A percentile compares a stretch with the other conserved stretches of the same genome.
phyloP scores from a whole-genome alignment of 2,888 invertebrate species.

The Zele albiditarsus region DNA sequence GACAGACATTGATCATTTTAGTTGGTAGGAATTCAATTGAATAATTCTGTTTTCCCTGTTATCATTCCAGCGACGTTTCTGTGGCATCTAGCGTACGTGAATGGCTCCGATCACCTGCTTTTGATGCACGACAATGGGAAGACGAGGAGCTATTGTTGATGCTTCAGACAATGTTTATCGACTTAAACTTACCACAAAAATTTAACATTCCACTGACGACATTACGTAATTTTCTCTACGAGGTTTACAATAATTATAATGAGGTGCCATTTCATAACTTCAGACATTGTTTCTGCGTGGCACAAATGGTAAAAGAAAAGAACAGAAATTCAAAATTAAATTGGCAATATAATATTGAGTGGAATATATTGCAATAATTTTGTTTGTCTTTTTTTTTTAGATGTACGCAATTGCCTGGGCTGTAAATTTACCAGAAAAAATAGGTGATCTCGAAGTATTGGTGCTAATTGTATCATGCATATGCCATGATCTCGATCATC shows the following conservation, averaged over 20 bases:
- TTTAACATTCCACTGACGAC: conserved; percentile 83
- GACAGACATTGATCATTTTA: background rate
- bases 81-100: conserved; percentile 79
- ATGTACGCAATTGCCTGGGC: conserved; percentile 88
- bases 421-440: conserved; percentile 80
- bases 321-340: too few species aligned
- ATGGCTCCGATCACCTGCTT: conserved; percentile 80
- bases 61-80: conserved; percentile 76
- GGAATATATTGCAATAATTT: background rate
- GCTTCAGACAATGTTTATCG: conserved; percentile 87
- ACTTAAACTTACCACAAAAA: conserved; percentile 82
- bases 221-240: conserved; percentile 82
- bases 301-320: conserved; percentile 83
- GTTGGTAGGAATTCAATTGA: background rate
- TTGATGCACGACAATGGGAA: conserved; percentile 88
- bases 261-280: conserved; percentile 92
- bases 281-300: conserved; percentile 89
- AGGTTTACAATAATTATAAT: conserved; percentile 87
- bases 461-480: conserved; percentile 85
- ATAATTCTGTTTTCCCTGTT: conserved; percentile 22
- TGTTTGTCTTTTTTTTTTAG: conserved; percentile 72
- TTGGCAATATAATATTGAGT: background rate
- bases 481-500: conserved; percentile 87
- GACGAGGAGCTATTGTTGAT: conserved; percentile 86
- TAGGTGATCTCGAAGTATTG: conserved; percentile 84